Base-by-base conservation (phyloP, 2,888 invertebrate species). In the Mythimna pallens region DNA sequence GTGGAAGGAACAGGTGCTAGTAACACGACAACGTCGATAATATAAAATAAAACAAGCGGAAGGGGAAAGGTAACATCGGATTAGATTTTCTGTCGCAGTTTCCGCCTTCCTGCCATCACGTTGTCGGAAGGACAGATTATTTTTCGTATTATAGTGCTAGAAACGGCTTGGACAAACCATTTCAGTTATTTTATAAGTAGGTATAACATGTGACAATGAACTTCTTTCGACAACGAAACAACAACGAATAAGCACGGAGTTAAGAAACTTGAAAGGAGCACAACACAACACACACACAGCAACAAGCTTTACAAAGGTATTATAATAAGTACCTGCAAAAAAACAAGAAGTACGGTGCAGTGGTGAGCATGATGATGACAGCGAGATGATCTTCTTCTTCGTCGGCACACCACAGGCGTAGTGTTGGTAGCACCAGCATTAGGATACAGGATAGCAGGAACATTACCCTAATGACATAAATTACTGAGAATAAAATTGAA, bases 311-410 rank as follows among this genome's bases (percentile, higher is more conserved):
- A 3, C 34, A 34, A 34, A 34, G 2, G 2, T 10, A 36, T 12
- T 20, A 5, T 14, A 59, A 14, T 34, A 1, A 20, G 6, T 3
- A 98, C 98, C 99, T 97, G 96, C 99, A 99, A 94, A 99, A 99
- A 96, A 99, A 99, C 68, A 99, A 96, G 92, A 99, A 99, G 93
- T 99, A 99, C 0, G 99, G 99, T 0, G 99, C 98, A 0, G 99
- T 99, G 17, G 99, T 98, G 47, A 99, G 96, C 98, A 99, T 99
- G 20, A 99, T 99, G 76, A 99, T 97, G 3, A 99, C 98, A 0
- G 99, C 98, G 3, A 99, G 97, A 78, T 98, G 97, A 90, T 99
- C 99, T 93, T 99, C 99, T 66, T 98, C 97, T 92, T 98, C 98
- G 72, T 98, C 98, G 34, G 97, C 97, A 88, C 99, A 99, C 78